Base-by-base conservation (phyloP, 30 jellyfish, hydroid and myxozoan genomes). In the Rhopilema esculentum region DNA sequence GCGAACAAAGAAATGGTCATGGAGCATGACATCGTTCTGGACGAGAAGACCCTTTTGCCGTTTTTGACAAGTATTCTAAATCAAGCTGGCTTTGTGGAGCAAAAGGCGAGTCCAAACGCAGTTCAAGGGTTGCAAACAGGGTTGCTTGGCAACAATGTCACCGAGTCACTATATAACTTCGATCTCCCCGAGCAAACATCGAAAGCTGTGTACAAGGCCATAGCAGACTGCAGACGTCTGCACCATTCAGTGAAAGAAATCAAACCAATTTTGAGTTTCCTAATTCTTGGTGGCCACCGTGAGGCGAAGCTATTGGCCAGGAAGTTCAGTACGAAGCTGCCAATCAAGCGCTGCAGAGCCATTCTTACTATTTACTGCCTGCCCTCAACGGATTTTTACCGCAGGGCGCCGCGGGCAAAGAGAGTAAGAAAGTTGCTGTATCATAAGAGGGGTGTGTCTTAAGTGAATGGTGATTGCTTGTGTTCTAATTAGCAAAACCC, bases 291-390 rank as follows among this genome's bases (percentile, higher is more conserved):
- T 15, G 91, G 91, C 20, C 63, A 32, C 27, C 65, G 20, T 1
- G 77, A 68, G 66, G 91, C 91, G 21, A 82, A 82, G 75, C 76
- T 67, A 30, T 50, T 82, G 91, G 33, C 84, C 24, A 82, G 50
- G 91, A 82, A 82, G 61, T 82, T 82, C 85, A 82, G 91, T 51
- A 82, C 91, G 16, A 82, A 69, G 32, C 32, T 82, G 70, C 91
- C 91, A 16, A 69, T 69, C 50, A 82, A 82, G 84, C 75, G 79
- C 20, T 82, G 91, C 75, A 29, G 84, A n/a, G 91, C 91, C 49
- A 82, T 82, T 0, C 66, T 82, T 26, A 82, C 91, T 0, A 70
- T 82, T 17, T 70, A 68, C 23, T 68, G 84, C 66, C 40, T 33
- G 23, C 84, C 77, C 1, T 61, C 91, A 51, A 29, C 66, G 1